Evolutionary conservation across 1,140 invertebrate species (phyloP).

Genomic region (Phthorimaea operculella): DNA sequence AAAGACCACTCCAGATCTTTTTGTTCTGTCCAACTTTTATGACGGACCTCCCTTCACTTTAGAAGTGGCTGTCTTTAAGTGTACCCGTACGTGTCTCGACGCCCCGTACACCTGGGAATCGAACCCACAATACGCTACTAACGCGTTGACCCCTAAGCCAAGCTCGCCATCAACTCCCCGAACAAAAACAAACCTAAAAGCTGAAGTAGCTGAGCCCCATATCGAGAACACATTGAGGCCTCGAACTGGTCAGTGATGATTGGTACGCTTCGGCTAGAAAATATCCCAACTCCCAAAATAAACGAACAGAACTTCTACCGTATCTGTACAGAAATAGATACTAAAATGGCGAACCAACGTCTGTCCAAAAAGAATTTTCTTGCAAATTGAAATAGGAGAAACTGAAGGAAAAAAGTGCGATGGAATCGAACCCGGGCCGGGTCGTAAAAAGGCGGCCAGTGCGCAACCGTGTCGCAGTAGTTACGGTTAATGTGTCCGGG

Average conservation of each 20-base stretch:
- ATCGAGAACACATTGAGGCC: slow-evolving; percentile 3
- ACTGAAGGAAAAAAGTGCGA: slow-evolving; percentile 31
- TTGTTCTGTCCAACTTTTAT: slow-evolving; percentile 59
- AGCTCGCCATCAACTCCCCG: slow-evolving; percentile 6
- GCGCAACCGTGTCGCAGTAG: slow-evolving; percentile 53
- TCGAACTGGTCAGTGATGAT: slow-evolving; percentile 52
- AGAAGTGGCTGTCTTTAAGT: slow-evolving; percentile 60
- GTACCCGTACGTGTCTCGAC: slow-evolving; percentile 52
- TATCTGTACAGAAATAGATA: slow-evolving; percentile 8
- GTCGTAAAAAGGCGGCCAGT: slow-evolving; percentile 50
- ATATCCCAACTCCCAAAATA: slow-evolving; percentile 24
- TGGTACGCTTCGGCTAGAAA: slow-evolving; percentile 26
- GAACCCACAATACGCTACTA: slow-evolving; percentile 56
- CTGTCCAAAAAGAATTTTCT: slow-evolving; percentile 32
- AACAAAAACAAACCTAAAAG: slow-evolving; percentile 19
- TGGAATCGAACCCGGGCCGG: slow-evolving; percentile 38
- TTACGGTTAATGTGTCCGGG: slow-evolving; percentile 58
- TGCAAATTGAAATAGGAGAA: slow-evolving; percentile 59
- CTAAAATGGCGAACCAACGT: neutral
- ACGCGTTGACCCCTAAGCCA: slow-evolving; percentile 49
- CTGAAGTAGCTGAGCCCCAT: neutral
- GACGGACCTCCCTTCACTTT: slow-evolving; percentile 61
- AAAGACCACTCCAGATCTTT: slow-evolving; percentile 26
- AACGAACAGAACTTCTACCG: slow-evolving; percentile 21
- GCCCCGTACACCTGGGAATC: slow-evolving; percentile 62